Percentiles rank a stretch among this genome's conserved stretches.
These are phyloP conservation scores for Erebia ligea DNA, from an alignment of 2,888 invertebrate species.

Conservation along the genomic window DNA sequence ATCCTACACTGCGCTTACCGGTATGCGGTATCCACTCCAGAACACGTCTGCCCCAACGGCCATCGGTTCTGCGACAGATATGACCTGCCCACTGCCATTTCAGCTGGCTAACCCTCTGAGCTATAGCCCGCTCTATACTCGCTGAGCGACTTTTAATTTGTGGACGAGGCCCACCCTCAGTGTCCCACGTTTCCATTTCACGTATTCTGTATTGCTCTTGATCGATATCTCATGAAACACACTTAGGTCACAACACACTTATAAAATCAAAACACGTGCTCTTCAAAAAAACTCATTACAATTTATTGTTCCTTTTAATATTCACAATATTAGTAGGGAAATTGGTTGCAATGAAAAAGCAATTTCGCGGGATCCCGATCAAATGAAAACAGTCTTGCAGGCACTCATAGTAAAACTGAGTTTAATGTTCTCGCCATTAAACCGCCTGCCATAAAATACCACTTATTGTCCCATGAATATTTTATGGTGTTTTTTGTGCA, in stretches of 20 bases:
- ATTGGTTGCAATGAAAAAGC: conserved; percentile 69
- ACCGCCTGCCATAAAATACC: conserved; percentile 57
- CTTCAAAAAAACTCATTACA: conserved; percentile 1
- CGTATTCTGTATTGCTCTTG: neutral
- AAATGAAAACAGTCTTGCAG: conserved; percentile 37
- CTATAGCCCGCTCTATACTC: too few species aligned
- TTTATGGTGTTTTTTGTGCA: conserved; percentile 47
- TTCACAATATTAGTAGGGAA: conserved; percentile 57
- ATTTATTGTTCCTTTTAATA: conserved; percentile 49
- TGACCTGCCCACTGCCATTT: too few species aligned
- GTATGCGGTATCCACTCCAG: too few species aligned
- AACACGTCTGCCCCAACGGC: too few species aligned
- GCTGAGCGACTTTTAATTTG: too few species aligned
- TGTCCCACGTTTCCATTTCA: too few species aligned
- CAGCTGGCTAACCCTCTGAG: too few species aligned
- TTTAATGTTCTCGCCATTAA: conserved; percentile 60
- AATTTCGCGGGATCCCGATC: conserved; percentile 51
- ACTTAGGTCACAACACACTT: neutral
- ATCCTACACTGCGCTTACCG: too few species aligned
- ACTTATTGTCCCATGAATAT: conserved; percentile 62
- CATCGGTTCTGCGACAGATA: too few species aligned
- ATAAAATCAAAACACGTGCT: neutral
- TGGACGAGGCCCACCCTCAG: too few species aligned
- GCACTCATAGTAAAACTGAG: conserved; percentile 47
- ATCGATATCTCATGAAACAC: neutral